These are phyloP conservation scores for Psilanteris sp. DNA, from an alignment of 1,140 invertebrate genomes.

Conservation along the genomic window DNA sequence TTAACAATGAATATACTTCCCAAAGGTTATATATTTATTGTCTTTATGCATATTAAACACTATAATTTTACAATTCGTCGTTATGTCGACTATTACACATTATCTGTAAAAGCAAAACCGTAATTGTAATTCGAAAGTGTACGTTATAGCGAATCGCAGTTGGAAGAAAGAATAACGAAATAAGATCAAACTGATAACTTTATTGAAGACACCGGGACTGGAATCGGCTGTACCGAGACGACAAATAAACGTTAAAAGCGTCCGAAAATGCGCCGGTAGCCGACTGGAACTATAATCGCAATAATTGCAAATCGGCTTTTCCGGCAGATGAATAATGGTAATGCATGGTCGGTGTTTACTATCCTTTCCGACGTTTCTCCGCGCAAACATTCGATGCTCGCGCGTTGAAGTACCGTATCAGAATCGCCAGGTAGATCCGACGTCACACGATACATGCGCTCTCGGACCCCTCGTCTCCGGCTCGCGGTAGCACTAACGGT, in stretches of 20 bases:
- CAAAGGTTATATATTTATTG: too few relatives aligned
- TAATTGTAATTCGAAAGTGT: too few relatives aligned
- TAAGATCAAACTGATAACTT: too few relatives aligned
- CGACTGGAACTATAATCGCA: constrained; percentile 36
- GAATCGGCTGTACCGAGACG: too few relatives aligned
- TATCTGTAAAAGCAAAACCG: too few relatives aligned
- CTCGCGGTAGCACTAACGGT: constrained; percentile 65
- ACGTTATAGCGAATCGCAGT: too few relatives aligned
- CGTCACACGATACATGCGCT: constrained; percentile 64
- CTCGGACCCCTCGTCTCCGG: constrained; percentile 26
- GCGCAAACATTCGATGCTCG: constrained; percentile 26
- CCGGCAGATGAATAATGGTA: constrained; percentile 65
- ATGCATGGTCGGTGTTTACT: constrained; percentile 57
- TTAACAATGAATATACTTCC: too few relatives aligned
- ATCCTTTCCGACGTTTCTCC: constrained; percentile 58
- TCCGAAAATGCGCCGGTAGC: constrained; percentile 11
- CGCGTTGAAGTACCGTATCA: constrained; percentile 65
- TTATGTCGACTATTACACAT: too few relatives aligned
- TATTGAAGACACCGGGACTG: too few relatives aligned
- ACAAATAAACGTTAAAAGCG: constrained; percentile 3
- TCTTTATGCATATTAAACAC: too few relatives aligned
- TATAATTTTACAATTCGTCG: too few relatives aligned
- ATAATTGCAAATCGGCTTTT: constrained; percentile 55
- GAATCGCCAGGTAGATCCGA: constrained; percentile 61
- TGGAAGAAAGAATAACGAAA: too few relatives aligned